Conservation (phyloP, 2,113 vertebrate species). For the Sceloporus undulatus region DNA sequence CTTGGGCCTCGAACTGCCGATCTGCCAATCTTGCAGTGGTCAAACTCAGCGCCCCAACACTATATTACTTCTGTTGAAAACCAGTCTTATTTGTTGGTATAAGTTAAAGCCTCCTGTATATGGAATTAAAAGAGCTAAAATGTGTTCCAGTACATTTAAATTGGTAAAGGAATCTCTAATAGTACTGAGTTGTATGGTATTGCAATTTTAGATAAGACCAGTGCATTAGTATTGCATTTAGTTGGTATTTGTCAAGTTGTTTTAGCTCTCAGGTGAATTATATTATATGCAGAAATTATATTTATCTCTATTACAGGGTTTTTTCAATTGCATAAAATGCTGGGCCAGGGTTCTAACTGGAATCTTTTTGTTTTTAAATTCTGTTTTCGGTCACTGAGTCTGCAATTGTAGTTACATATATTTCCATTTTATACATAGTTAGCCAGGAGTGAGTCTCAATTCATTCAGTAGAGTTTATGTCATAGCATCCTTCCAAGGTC, state of each 20-base stretch:
- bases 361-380: background rate
- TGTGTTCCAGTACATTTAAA: background rate
- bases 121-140: background rate
- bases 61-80: background rate
- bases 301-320: background rate
- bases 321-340: background rate
- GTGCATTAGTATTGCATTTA: background rate
- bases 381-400: background rate
- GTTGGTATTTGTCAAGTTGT: background rate
- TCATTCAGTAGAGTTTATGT: background rate
- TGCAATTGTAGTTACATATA: background rate
- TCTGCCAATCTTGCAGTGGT: too few species aligned
- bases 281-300: background rate
- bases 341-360: background rate
- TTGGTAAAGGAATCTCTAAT: background rate
- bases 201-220: background rate
- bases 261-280: background rate
- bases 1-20: too few species aligned
- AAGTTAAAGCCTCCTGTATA: too few species aligned
- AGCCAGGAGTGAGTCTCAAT: background rate
- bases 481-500: too few species aligned
- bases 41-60: too few species aligned
- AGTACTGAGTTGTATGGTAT: background rate
- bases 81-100: too few species aligned
- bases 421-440: too few species aligned